Evolutionary conservation across 2,888 invertebrate species (phyloP), one percentile per base, ranked within the genome.

Genomic region (Chloroclystis v-ata): DNA sequence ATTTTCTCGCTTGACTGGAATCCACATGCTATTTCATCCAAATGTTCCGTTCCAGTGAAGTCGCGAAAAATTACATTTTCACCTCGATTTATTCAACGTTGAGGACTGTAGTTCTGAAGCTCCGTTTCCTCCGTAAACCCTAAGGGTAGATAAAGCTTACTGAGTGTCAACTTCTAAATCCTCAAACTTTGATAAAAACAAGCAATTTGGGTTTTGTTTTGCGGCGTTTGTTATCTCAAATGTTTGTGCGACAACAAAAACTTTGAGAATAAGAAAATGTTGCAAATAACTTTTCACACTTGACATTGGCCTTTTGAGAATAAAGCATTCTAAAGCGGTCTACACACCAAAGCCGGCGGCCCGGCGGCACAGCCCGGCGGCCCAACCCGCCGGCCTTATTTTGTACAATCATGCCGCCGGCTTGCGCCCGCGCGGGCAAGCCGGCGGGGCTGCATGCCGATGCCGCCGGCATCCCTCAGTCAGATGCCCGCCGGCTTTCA

Each of bases 1-100:
- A 50, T 48, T 51, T 44, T 47, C 38, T 32, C 46, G 46, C 49
- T 47, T 46, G 38, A 33, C 37, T 47, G 39, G 39, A 48, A 48
- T 48, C 37, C 28, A 29, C 37, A 43, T 43, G 46, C 48, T 43
- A 43, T 50, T 46, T 37, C 37, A 40, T 33, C 24, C 47, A 47
- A 32, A 37, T 48, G 50, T 40, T 47, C 42, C 47, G 28, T 39
- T 45, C 14, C 44, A 39, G 46, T 43, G 44, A 37, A 45, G 43
- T 40, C 33, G 43, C 48, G 50, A 48, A 37, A 43, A 51, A 51
- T 53, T 16, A 29, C 33, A 47, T 37, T 49, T 47, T 38, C 35
- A 37, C 41, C 33, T 29, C 24, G 43, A 48, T 44, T 39, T 44
- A 41, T 28, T 12, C 24, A 40, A 40, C 37, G 44, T 32, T 29